Base-by-base conservation (phyloP, 2,888 invertebrate species). In the Tiphia femorata region DNA sequence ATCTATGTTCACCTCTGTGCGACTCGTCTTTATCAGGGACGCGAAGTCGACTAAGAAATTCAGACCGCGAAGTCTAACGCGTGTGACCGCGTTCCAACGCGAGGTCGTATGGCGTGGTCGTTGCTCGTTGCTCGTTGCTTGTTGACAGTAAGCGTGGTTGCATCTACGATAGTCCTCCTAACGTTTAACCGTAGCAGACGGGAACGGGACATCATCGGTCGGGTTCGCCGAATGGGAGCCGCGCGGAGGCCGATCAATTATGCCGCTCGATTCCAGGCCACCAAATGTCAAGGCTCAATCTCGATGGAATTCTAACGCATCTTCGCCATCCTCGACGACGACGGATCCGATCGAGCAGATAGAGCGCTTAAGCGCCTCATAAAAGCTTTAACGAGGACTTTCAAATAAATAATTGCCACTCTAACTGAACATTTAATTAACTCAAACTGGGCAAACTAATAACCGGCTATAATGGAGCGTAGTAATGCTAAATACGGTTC, bases 231-330 rank as follows among this genome's bases (percentile, higher is more conserved):
- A 71, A 75, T 75, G 66, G 64, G 64, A 69, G 74, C 70, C 68
- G 61, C n/a, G n/a, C 70, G 61, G 77, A 70, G 72, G 64, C 67
- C 70, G 71, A 75, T 78, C 77, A 74, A 77, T 77, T 74, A 76
- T 71, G 67, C 68, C 63, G 64, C 67, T 70, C 68, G 72, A 79
- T 77, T 77, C 73, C 69, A 73, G 71, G 70, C 70, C 70, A 70
- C 67, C 70, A 77, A 76, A 78, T 78, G 75, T 77, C 77, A 77
- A 77, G 76, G 76, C 75, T 73, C 67, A 68, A 67, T 63, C 72
- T 68, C 72, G 56, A 60, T 70, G 67, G 73, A 77, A 78, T 77
- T 74, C 67, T 73, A 70, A 72, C 67, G 62, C 66, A 61, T 57
- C 42, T 58, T 70, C 65, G n/a, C n/a, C n/a, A 60, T 65, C 65